Base-by-base conservation (phyloP, 2,888 invertebrate species). In the Endotricha flammealis region DNA sequence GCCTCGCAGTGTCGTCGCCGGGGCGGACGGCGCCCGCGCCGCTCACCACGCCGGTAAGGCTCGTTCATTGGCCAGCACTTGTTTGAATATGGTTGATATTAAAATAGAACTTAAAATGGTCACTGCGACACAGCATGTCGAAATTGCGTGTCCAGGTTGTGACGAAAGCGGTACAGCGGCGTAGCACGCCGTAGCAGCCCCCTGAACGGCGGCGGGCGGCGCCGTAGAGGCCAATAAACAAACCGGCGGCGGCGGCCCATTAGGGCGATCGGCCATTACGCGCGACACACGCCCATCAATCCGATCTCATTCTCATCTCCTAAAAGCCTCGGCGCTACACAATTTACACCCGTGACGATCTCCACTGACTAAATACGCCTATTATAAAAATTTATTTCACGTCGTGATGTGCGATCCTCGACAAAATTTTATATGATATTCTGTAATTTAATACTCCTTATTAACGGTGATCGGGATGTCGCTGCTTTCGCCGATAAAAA, bases 21-120 rank as follows among this genome's bases (percentile, higher is more conserved):
- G 63, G 60, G 16, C 63, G 80, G 22, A 42, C 70, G 0, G 64
- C 64, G 43, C 75, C 79, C 33, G 69, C 74, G 59, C 68, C 80
- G 8, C 65, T 74, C 30, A 37, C 73, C 43, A 64, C 78, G 8
- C 70, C 77, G 44, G 80, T 79, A 37, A 46, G 66, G 61, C 1
- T 9, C 9, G 20, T 7, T 3, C 20, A 3, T 2, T 7, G 20
- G 2, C 6, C 20, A 20, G 6, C 3, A 20, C 16, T 16, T 16
- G 16, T 16, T 16, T 6, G 6, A 16, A 16, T 16, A n/a, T n/a
- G n/a, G n/a, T n/a, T n/a, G n/a, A n/a, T n/a, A n/a, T n/a, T n/a
- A n/a, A n/a, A n/a, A n/a, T n/a, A n/a, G n/a, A n/a, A n/a, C n/a
- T n/a, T n/a, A n/a, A n/a, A n/a, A n/a, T n/a, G n/a, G n/a, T n/a